These are phyloP conservation scores for Heliconius charithonia DNA, from an alignment of 2,888 invertebrate genomes.

Conservation along the genomic window DNA sequence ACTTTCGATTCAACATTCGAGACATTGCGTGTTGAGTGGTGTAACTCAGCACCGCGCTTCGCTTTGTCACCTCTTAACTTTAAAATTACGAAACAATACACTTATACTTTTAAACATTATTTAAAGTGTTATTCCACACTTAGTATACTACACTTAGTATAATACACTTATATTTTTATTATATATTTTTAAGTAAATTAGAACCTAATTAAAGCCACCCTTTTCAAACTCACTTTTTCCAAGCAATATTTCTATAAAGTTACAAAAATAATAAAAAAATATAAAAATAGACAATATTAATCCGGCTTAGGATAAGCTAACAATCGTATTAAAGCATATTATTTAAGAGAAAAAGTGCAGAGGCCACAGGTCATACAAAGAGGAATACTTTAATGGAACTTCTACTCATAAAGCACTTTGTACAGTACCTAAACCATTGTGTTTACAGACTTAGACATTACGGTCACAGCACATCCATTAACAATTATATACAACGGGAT, in stretches of 20 bases:
- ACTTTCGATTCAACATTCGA: too few species aligned
- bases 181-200: neutral
- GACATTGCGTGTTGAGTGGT: too few species aligned
- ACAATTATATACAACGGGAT: constrained; percentile 44
- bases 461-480: constrained; percentile 45
- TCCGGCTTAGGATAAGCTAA: constrained; percentile 8
- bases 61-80: too few species aligned
- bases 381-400: constrained; percentile 40
- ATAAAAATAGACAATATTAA: constrained; percentile 1
- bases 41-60: too few species aligned
- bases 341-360: constrained; percentile 27
- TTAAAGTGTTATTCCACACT: too few species aligned
- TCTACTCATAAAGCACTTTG: constrained; percentile 34
- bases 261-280: neutral
- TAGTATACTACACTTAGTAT: too few species aligned
- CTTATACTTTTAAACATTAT: too few species aligned
- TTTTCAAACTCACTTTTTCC: too few species aligned
- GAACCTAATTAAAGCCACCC: neutral
- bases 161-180: too few species aligned
- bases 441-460: constrained; percentile 43
- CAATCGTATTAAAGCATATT: constrained; percentile 18
- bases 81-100: too few species aligned
- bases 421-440: constrained; percentile 40
- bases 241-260: neutral
- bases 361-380: constrained; percentile 29